Evolutionary conservation across 2,113 vertebrate species (phyloP), one percentile per base, ranked within the genome.

Genomic region (Falcunculus frontatus): DNA sequence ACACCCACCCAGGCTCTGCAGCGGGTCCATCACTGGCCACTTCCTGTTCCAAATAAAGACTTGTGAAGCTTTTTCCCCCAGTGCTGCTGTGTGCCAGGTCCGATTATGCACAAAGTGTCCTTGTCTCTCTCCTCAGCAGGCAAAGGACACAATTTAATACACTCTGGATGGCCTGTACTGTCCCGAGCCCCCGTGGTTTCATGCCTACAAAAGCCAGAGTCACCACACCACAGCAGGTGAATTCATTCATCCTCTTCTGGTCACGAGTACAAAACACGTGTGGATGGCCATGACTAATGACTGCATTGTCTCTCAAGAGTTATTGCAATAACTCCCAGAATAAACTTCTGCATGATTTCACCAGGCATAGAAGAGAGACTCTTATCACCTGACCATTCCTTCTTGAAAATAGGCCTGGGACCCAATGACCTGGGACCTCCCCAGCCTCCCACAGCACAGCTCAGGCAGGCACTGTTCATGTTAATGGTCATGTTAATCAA

Each of bases 191-290:
- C 78, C 1, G 0, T 21, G 57, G 11, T 41, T 67, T 92, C 65
- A n/a, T 37, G 32, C 5, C 16, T 46, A 63, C 16, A 33, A 35
- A 59, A 53, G 42, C 39, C 39, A 65, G 8, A 50, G 30, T 32
- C 62, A n/a, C 21, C 57, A 47, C 13, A 22, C 42, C 33, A 47
- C 14, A 16, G 41, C 26, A 42, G 9, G 15, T 25, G 14, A 64
- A 62, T 25, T 44, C 47, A 23, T 39, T 44, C n/a, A 44, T 42
- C n/a, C 37, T 67, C 32, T 23, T 32, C 62, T 41, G 16, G 25
- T 30, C 32, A 62, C 0, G 0, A 63, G 49, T 15, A 72, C 39
- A 42, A 79, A 72, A 60, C 32, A 27, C 0, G 0, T 16, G 41
- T 1, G 9, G 57, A 27, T 32, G 26, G 21, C 35, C 22, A 6